phyloP scores from a whole-genome alignment of 37 sponge, comb jelly and placozoan species.

The Theonella swinhoei region DNA sequence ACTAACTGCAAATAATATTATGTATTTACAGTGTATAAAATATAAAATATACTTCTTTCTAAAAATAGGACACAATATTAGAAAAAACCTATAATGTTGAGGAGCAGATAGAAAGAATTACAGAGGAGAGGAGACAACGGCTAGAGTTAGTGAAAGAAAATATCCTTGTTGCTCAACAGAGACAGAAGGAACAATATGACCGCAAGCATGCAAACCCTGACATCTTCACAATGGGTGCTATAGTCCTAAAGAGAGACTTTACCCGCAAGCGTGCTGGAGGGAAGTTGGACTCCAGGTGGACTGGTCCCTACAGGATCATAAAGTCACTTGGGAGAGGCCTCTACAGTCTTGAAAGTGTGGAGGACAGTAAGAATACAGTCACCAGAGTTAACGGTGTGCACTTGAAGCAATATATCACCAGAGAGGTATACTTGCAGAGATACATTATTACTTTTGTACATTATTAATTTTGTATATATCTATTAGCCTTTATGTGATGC shows the following conservation, averaged over 20 bases:
- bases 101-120: no score
- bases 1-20: no score
- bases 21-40: no score
- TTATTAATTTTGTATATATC: no score
- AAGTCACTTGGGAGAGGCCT: background rate
- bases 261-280: constrained; percentile 37
- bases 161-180: constrained; percentile 23
- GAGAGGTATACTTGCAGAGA: no score
- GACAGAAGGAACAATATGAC: constrained; percentile 51
- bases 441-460: no score
- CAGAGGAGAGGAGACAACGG: background rate
- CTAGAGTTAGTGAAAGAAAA: constrained; percentile 18
- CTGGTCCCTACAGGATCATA: constrained; percentile 22
- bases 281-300: constrained; percentile 41
- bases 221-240: constrained; percentile 8
- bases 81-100: background rate
- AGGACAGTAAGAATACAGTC: background rate
- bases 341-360: background rate
- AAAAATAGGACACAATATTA: no score
- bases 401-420: no score
- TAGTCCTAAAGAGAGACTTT: constrained; percentile 62
- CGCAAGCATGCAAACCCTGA: background rate
- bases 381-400: background rate
- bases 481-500: background rate
- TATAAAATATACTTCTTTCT: no score